Conservation (phyloP, 2,888 invertebrate genomes). For the Agrypnus murinus region DNA sequence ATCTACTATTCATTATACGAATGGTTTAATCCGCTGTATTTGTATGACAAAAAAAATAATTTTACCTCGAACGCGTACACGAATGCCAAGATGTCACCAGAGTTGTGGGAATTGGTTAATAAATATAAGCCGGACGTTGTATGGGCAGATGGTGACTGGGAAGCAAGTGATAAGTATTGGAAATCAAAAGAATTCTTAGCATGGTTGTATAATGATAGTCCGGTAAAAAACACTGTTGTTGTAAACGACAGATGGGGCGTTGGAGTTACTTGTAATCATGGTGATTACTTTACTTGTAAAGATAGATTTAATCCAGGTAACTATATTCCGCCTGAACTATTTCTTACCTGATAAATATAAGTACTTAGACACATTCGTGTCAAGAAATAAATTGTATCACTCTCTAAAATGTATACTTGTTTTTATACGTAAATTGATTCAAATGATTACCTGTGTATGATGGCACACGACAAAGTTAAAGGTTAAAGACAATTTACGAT, state of each 20-base stretch:
- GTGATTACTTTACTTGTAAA: slow-evolving; percentile 89
- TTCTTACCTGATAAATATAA: too few relatives aligned
- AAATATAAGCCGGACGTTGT: slow-evolving; percentile 84
- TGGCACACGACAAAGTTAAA: too few relatives aligned
- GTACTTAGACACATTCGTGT: too few relatives aligned
- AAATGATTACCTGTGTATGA: too few relatives aligned
- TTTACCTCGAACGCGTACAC: slow-evolving; percentile 77
- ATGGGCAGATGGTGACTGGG: slow-evolving; percentile 98
- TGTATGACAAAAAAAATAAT: slow-evolving; percentile 78
- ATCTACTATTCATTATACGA: slow-evolving; percentile 90
- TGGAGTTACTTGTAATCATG: slow-evolving; percentile 76
- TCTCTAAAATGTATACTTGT: too few relatives aligned
- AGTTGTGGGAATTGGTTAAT: slow-evolving; percentile 84
- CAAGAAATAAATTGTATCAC: too few relatives aligned
- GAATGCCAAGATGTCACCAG: slow-evolving; percentile 86
- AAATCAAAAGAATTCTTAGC: slow-evolving; percentile 87
- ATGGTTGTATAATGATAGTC: slow-evolving; percentile 95
- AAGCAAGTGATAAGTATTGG: slow-evolving; percentile 89
- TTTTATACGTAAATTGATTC: too few relatives aligned
- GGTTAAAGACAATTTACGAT: too few relatives aligned
- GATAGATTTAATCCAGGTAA: slow-evolving; percentile 88
- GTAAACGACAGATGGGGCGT: slow-evolving; percentile 96
- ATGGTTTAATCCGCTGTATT: slow-evolving; percentile 90
- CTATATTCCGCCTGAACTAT: too few relatives aligned
- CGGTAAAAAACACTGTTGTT: slow-evolving; percentile 90